Conservation (phyloP, 2,888 invertebrate species). For the Bedellia somnulentella region DNA sequence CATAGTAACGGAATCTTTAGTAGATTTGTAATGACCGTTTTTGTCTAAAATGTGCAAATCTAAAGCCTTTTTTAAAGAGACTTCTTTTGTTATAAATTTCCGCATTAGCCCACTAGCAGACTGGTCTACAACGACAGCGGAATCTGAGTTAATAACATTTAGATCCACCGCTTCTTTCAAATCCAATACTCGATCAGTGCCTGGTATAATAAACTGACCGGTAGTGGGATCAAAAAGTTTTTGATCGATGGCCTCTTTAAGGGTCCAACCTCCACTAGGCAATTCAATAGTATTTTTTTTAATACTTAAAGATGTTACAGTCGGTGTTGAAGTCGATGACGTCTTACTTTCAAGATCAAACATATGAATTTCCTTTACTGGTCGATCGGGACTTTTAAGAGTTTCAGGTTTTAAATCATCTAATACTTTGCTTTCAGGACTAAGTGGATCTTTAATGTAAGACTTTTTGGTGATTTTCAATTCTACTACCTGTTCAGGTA, state of each 20-base stretch:
- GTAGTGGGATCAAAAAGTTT: slow-evolving; percentile 79
- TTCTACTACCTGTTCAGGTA: slow-evolving; percentile 51
- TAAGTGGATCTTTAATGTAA: slow-evolving; percentile 45
- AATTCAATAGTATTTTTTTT: slow-evolving; percentile 76
- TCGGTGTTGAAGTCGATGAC: slow-evolving; percentile 24
- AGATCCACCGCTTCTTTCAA: slow-evolving; percentile 86
- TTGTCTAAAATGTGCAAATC: slow-evolving; percentile 77
- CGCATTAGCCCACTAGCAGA: slow-evolving; percentile 68
- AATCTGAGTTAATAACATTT: slow-evolving; percentile 82
- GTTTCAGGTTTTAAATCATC: slow-evolving; percentile 59
- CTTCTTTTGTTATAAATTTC: no score
- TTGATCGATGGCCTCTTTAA: slow-evolving; percentile 81
- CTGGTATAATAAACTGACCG: slow-evolving; percentile 84
- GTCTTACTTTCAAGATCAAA: no score
- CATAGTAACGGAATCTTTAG: slow-evolving; percentile 65
- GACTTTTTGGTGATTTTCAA: slow-evolving; percentile 56
- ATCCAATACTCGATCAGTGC: slow-evolving; percentile 80
- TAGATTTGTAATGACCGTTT: slow-evolving; percentile 71
- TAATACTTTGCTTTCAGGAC: slow-evolving; percentile 50
- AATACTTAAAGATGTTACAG: slow-evolving; percentile 21
- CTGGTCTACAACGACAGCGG: slow-evolving; percentile 81
- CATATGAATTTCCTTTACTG: slow-evolving; percentile 16
- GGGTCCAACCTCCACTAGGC: slow-evolving; percentile 81
- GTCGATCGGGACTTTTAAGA: slow-evolving; percentile 54
- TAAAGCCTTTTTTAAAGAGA: slow-evolving; percentile 68